Base-by-base conservation (phyloP, 2,113 vertebrate species). In the Balaenoptera acutorostrata region DNA sequence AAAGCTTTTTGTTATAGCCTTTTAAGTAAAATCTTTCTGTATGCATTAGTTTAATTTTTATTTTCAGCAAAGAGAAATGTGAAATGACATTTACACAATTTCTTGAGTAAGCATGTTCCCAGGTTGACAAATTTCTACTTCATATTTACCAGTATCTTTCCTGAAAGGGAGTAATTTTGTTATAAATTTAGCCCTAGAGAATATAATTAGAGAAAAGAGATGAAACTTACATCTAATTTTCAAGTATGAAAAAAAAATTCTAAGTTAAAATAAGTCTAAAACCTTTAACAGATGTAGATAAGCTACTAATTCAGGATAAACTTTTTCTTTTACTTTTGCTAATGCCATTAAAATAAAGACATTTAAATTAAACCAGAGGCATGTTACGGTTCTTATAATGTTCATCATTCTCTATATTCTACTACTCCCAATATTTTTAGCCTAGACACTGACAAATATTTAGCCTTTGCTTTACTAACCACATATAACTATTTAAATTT, bases 31-130 rank as follows among this genome's bases (percentile, higher is more conserved):
- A 93, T 49, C 2, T 97, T 95, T 95, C 41, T 94, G 7, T 84
- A 12, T 29, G 59, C 33, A 93, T 81, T 77, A 96, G 64, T 64
- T 46, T 44, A 97, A 92, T 68, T 92, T 61, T 90, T 41, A 82
- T 49, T 97, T 96, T 95, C 84, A 96, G 23, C 44, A 96, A 93
- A 95, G 13, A 90, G 20, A 93, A 95, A 95, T 81, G 3, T 59
- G 23, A 93, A 95, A 85, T 29, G 8, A 55, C 4, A 94, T 92
- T 90, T 71, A 92, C 0, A 83, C 8, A 27, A 93, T 96, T 96
- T 88, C 66, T 63, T 33, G 7, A 82, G 29, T 55, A 80, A 64
- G 23, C 18, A 94, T 63, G 29, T 74, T 4, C 27, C n/a, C 41
- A 88, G 80, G 5, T 6, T 90, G 55, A 80, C 77, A 90, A 69